Percentiles rank a stretch among this genome's conserved stretches.
These are phyloP conservation scores for Parapsyche elsis DNA, from an alignment of 1,140 invertebrate species.

Conservation along the genomic window DNA sequence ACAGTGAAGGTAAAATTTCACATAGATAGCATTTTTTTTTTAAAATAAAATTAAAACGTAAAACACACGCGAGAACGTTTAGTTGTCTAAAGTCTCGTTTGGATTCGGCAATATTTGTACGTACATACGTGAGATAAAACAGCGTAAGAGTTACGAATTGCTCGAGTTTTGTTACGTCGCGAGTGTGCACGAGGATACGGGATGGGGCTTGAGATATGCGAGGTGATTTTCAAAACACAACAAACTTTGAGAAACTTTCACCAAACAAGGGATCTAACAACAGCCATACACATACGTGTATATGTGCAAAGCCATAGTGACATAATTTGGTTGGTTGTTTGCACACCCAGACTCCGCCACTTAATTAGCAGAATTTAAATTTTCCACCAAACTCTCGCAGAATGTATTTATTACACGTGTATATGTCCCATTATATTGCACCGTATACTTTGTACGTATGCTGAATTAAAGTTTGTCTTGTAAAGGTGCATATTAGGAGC, in stretches of 20 bases:
- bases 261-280: conserved; percentile 22
- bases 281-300: not conserved
- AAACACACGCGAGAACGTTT: no score
- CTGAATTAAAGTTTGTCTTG: not conserved
- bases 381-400: no score
- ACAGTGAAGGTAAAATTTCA: no score
- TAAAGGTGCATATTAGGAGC: not conserved
- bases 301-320: not conserved
- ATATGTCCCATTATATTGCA: no score
- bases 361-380: no score
- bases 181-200: not conserved
- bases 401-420: no score
- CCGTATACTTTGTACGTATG: no score
- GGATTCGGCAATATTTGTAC: no score
- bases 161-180: not conserved
- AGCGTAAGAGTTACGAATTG: not conserved
- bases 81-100: no score
- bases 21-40: no score
- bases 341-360: not conserved
- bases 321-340: not conserved
- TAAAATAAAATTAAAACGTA: no score
- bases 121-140: no score
- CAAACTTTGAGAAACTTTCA: conserved; percentile 12
- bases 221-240: conserved; percentile 28
- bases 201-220: conserved; percentile 6